phyloP scores from a whole-genome alignment of 64 coral and sea anemone species.

The Pachyseris speciosa region DNA sequence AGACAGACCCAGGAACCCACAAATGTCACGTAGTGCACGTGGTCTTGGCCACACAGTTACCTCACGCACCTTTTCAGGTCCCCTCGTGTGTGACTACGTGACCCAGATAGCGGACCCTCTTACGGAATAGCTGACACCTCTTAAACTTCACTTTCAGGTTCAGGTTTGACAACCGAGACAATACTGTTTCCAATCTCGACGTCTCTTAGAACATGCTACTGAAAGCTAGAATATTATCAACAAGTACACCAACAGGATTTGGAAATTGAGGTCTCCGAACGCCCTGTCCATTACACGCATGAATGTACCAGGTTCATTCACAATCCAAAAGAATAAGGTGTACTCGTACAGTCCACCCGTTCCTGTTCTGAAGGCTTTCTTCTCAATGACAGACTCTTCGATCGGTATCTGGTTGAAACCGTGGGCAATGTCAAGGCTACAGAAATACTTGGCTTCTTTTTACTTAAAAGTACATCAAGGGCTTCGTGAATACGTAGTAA shows the following conservation, averaged over 20 bases:
- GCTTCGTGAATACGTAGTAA: no score
- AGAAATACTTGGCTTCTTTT: no score
- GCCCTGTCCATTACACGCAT: slow-evolving; percentile 52
- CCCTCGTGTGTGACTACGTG: background rate
- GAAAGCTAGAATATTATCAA: slow-evolving; percentile 25
- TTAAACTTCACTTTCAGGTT: slow-evolving; percentile 13
- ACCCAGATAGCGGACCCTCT: slow-evolving; percentile 11
- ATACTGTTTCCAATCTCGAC: background rate
- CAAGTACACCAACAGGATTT: slow-evolving; percentile 40
- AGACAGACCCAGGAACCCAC: background rate
- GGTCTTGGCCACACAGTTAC: slow-evolving; percentile 32
- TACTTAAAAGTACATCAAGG: no score
- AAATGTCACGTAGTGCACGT: background rate
- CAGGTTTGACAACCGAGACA: slow-evolving; percentile 1
- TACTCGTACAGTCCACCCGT: no score
- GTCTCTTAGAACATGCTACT: slow-evolving; percentile 6
- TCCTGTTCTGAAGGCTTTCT: no score
- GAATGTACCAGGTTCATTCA: no score
- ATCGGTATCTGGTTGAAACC: no score
- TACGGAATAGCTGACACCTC: slow-evolving; percentile 40
- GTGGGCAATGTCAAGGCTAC: no score
- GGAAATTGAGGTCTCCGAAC: slow-evolving; percentile 50
- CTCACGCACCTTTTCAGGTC: slow-evolving; percentile 37
- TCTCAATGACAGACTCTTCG: no score
- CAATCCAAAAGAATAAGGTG: no score